phyloP scores from a whole-genome alignment of 2,888 invertebrate species.

The Tortrix viridana region DNA sequence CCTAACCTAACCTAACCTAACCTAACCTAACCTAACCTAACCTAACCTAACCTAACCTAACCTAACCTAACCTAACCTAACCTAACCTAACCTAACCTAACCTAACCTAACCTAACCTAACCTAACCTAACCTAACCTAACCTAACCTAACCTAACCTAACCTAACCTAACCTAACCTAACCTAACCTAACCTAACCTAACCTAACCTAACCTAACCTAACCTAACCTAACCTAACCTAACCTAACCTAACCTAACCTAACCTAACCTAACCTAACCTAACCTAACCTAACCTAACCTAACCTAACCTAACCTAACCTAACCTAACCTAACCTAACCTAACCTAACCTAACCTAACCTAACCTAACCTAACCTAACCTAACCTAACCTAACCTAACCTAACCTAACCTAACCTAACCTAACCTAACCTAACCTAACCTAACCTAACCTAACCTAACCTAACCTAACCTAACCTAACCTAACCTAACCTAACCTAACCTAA shows the following conservation, averaged over 20 bases:
- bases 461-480: slow-evolving; percentile 19
- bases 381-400: slow-evolving; percentile 9
- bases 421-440: slow-evolving; percentile 12
- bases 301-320: slow-evolving; percentile 40
- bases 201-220: slow-evolving; percentile 45
- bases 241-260: slow-evolving; percentile 38
- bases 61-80: slow-evolving; percentile 8
- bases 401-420: slow-evolving; percentile 11
- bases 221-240: slow-evolving; percentile 44
- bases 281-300: slow-evolving; percentile 38
- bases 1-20: slow-evolving; percentile 20
- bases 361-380: slow-evolving; percentile 17
- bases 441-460: slow-evolving; percentile 19
- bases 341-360: slow-evolving; percentile 37
- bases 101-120: slow-evolving; percentile 8
- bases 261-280: slow-evolving; percentile 38
- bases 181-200: slow-evolving; percentile 12
- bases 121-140: slow-evolving; percentile 8
- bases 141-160: slow-evolving; percentile 2
- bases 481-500: slow-evolving; percentile 20
- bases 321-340: slow-evolving; percentile 28
- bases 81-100: slow-evolving; percentile 7
- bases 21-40: slow-evolving; percentile 20
- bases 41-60: slow-evolving; percentile 16
- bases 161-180: too few relatives aligned